Base-by-base conservation (phyloP, 64 coral and sea anemone genomes). In the Porites lutea region DNA sequence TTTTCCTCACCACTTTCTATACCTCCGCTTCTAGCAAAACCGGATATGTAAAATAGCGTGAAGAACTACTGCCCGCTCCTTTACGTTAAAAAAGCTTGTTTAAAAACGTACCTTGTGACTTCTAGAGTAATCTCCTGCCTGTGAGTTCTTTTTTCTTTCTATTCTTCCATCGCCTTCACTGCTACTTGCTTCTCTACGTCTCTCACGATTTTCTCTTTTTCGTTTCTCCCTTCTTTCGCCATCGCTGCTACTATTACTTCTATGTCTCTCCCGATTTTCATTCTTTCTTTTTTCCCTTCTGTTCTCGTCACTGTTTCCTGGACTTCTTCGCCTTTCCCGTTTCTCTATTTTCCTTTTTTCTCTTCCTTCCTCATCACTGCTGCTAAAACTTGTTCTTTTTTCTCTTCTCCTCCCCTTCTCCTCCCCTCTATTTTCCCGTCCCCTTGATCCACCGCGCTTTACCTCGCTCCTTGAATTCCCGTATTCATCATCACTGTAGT, bases 401-500 rank as follows among this genome's bases (percentile, higher is more conserved):
- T 86, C 73, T 65, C 21, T 51, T 54, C 64, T 59, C 2, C 14
- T 90, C 58, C 68, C 80, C 58, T 59, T 90, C n/a, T 58, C 49
- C 59, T 78, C 62, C 5, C 16, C 14, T 50, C 73, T 51, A 49
- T 18, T 52, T 13, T n/a, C 73, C 8, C 6, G 46, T 91, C 10
- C 52, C 82, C 16, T 76, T 54, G 50, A 19, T 78, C 14, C 48
- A 11, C 1, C 59, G 22, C 21, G 53, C 53, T 16, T 47, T 71
- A 71, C 51, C 15, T 86, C 19, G 43, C 15, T 53, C 57, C 70
- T 61, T 14, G 44, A 18, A 61, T 53, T 90, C 12, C 8, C 49
- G 14, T 78, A 44, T 20, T 85, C 86, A 48, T 89, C 87, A 68
- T 92, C 79, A 37, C 65, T 91, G 16, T 89, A 72, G 62, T 59